phyloP scores from a whole-genome alignment of 2,797 vertebrate species.

The Spea hammondii region DNA sequence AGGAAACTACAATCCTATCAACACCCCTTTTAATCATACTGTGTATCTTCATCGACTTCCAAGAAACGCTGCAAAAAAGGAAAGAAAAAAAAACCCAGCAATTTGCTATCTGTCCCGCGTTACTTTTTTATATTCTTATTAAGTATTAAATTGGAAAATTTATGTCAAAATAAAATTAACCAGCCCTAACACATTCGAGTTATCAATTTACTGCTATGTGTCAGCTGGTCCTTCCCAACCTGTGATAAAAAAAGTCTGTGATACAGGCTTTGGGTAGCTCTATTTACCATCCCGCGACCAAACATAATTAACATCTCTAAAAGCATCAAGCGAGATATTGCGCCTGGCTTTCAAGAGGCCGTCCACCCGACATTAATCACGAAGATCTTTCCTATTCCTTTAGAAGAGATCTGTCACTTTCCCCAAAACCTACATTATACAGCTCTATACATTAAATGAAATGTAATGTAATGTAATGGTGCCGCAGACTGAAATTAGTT shows the following conservation, averaged over 20 bases:
- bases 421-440: no score
- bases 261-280: background rate
- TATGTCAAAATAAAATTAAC: conserved; percentile 62
- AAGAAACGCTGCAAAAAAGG: conserved; percentile 9
- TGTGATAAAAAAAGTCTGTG: conserved; percentile 54
- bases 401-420: no score
- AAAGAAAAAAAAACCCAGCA: background rate
- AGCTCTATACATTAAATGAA: no score
- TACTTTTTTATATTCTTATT: conserved; percentile 56
- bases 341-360: background rate
- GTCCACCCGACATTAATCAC: no score
- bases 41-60: conserved; percentile 20
- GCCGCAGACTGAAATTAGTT: no score
- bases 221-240: conserved; percentile 52
- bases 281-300: background rate
- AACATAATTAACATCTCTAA: background rate
- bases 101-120: conserved; percentile 30
- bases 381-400: no score
- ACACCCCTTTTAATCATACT: conserved; percentile 11
- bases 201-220: conserved; percentile 61
- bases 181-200: conserved; percentile 62
- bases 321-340: background rate
- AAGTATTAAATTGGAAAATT: conserved; percentile 58
- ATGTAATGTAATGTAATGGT: no score
- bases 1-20: no score